Percentiles rank a stretch among this genome's conserved stretches.
Conservation (phyloP, 2,113 vertebrate species). For the Nothoprocta perdicaria region DNA sequence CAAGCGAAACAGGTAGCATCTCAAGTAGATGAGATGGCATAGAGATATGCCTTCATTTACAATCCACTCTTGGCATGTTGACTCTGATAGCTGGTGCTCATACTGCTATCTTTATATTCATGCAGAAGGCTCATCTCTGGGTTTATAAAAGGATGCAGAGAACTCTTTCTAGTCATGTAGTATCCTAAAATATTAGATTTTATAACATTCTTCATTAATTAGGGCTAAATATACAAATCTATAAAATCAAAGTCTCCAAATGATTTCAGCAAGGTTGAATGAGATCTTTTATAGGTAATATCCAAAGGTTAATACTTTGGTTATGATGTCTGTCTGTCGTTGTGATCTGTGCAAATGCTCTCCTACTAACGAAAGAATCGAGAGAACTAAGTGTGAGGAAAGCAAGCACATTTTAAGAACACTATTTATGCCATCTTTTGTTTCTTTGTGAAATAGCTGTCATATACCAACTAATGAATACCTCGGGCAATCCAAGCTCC, state of each 20-base stretch:
- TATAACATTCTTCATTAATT: background rate
- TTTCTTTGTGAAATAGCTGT: background rate
- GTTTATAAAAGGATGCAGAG: background rate
- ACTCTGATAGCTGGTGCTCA: background rate
- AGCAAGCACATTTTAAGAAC: background rate
- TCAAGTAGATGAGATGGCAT: too few species aligned
- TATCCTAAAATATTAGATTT: background rate
- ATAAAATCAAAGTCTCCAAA: background rate
- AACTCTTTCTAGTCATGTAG: background rate
- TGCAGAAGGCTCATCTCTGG: background rate
- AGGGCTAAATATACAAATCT: background rate
- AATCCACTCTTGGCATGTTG: background rate
- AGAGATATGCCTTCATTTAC: background rate
- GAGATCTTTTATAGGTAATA: background rate
- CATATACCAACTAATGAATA: background rate
- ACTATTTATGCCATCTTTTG: background rate
- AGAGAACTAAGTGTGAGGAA: background rate
- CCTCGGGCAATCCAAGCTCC: background rate
- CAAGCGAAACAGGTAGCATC: background rate
- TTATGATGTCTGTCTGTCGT: background rate
- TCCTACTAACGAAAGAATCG: background rate
- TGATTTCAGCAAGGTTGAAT: background rate
- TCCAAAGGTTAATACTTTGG: background rate
- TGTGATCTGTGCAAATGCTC: background rate
- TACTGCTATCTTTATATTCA: background rate